Evolutionary conservation across 1,140 invertebrate genomes (phyloP), one percentile per base, ranked within the genome.

Genomic region (Hydropsyche tenuis): DNA sequence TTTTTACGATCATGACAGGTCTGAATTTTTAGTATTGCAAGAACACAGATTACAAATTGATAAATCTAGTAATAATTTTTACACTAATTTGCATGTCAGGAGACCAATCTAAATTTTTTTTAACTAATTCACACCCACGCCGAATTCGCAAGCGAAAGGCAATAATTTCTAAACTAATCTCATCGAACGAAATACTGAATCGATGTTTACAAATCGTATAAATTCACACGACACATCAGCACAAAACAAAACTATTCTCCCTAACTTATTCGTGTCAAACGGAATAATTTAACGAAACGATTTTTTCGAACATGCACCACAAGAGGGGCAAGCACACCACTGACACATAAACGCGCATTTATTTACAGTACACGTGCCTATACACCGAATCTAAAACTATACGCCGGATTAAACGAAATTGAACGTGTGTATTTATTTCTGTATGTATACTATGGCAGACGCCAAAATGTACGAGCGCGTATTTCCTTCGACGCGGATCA

Each of bases 401-500:
- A 37, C 30, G 30, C 9, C 9, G 9, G 30, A 37, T 37, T 37
- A 37, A 18, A 53, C 48, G 6, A 53, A 53, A 53, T 53, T 53
- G 7, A 53, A 53, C 48, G 48, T 37, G 30, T 37, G 30, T 53
- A 53, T 53, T 53, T 53, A 53, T 53, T 53, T 53, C 48, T 53
- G 48, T 53, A 20, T 53, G 20, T 48, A 48, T 37, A 37, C 30
- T 9, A 37, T 37, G 20, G 20, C 48, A 53, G 48, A 53, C 48
- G 48, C 48, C 48, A 53, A 53, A 18, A 60, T 22, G 56, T 60
- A 60, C 30, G 30, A 23, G 11, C 1, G 2, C 56, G 56, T 60
- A 60, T 60, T 60, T 60, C 23, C 7, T 60, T 60, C 56, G 56
- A 60, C 56, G 56, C 56, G 23, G 23, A 60, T 60, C 56, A 60